These are phyloP conservation scores for Ceratina australensis DNA, from an alignment of 1,140 invertebrate species.

Conservation along the genomic window DNA sequence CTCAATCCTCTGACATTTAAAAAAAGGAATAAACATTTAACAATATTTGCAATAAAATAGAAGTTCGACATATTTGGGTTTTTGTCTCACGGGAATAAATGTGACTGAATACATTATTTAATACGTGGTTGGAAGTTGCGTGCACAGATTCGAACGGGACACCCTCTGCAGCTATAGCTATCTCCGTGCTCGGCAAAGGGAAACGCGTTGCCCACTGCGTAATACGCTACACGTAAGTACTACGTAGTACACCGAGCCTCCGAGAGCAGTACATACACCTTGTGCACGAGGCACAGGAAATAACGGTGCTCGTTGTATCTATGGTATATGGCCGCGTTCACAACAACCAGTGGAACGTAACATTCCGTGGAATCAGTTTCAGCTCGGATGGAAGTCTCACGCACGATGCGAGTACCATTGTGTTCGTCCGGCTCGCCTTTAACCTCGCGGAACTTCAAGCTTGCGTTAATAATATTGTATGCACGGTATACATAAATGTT, in stretches of 20 bases:
- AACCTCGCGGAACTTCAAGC: background rate
- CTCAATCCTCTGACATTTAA: no score
- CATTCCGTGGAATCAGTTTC: background rate
- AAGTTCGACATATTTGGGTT: no score
- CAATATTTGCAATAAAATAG: no score
- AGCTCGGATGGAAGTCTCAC: background rate
- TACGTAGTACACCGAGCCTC: background rate
- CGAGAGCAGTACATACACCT: slow-evolving; percentile 34
- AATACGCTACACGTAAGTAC: slow-evolving; percentile 47
- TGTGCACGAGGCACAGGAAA: slow-evolving; percentile 27
- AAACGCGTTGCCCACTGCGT: slow-evolving; percentile 52
- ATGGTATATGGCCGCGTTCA: slow-evolving; percentile 35
- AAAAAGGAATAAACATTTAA: no score
- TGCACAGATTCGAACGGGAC: no score
- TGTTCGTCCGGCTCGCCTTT: background rate
- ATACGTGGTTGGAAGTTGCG: no score
- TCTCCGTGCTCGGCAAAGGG: slow-evolving; percentile 29
- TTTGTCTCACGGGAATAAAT: no score
- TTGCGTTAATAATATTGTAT: background rate
- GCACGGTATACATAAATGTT: no score
- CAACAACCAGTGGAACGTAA: slow-evolving; percentile 9
- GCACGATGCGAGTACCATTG: background rate
- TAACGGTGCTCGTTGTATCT: slow-evolving; percentile 62
- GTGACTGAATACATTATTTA: no score
- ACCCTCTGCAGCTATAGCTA: slow-evolving; percentile 27